phyloP scores from a whole-genome alignment of 2,113 vertebrate species.

The Oncorhynchus masou region DNA sequence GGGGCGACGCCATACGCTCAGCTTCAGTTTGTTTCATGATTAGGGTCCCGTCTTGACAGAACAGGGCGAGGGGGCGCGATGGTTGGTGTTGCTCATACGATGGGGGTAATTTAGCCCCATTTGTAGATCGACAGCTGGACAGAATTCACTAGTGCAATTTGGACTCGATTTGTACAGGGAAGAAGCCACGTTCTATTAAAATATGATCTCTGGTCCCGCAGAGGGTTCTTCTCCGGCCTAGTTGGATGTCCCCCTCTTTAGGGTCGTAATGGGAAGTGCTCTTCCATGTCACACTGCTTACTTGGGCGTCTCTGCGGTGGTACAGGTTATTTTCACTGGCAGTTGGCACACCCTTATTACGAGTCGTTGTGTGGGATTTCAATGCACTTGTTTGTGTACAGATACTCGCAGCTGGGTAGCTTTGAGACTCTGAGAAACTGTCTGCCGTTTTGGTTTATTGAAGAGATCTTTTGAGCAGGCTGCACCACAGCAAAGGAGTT shows the following conservation, averaged over 20 bases:
- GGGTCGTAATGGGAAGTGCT: constrained; percentile 65
- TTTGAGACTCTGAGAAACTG: constrained; percentile 32
- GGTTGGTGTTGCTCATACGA: constrained; percentile 20
- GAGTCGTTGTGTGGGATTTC: constrained; percentile 48
- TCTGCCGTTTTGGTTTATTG: constrained; percentile 59
- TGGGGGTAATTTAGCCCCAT: constrained; percentile 61
- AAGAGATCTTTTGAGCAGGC: constrained; percentile 31
- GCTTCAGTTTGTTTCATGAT: constrained; percentile 53
- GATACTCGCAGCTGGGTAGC: constrained; percentile 51
- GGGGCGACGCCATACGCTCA: constrained; percentile 29
- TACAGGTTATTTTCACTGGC: constrained; percentile 44
- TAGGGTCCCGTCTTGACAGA: constrained; percentile 20
- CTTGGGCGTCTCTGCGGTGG: constrained; percentile 20
- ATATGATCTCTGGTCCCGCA: constrained; percentile 65
- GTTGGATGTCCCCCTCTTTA: constrained; percentile 74
- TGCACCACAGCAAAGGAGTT: constrained; percentile 28
- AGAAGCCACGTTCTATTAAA: constrained; percentile 73
- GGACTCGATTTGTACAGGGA: constrained; percentile 55
- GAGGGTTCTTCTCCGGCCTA: constrained; percentile 35
- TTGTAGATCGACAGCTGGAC: constrained; percentile 71
- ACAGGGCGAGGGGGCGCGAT: constrained; percentile 3
- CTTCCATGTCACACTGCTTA: constrained; percentile 33
- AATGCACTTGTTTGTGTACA: constrained; percentile 64
- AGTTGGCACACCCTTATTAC: constrained; percentile 62
- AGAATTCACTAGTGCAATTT: constrained; percentile 71